Conservation (phyloP, 30 jellyfish, hydroid and myxozoan genomes). For the Clytia hemisphaerica region DNA sequence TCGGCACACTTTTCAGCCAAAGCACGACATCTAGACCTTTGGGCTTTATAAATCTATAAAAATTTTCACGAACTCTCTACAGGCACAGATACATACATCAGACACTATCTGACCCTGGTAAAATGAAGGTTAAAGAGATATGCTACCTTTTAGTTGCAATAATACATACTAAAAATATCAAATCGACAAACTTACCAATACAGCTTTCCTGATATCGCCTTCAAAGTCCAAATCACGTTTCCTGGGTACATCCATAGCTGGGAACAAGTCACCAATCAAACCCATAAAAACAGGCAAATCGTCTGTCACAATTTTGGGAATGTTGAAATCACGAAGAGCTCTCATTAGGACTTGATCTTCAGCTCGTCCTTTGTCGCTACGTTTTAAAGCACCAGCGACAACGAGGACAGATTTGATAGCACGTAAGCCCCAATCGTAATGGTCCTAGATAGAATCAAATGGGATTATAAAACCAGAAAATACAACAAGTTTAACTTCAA, state of each 20-base stretch:
- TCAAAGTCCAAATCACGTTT: slow-evolving; percentile 82
- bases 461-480: neutral
- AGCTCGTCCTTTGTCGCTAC: slow-evolving; percentile 83
- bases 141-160: too few relatives aligned
- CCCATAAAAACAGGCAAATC: slow-evolving; percentile 96
- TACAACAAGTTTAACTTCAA: neutral
- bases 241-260: slow-evolving; percentile 96
- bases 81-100: too few relatives aligned
- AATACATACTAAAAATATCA: too few relatives aligned
- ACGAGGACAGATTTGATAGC: slow-evolving; percentile 94
- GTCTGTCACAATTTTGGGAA: slow-evolving; percentile 94
- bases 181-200: slow-evolving; percentile 86
- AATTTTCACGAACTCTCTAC: too few relatives aligned
- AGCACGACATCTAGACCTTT: too few relatives aligned
- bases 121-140: too few relatives aligned
- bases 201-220: slow-evolving; percentile 76
- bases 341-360: slow-evolving; percentile 96
- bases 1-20: too few relatives aligned
- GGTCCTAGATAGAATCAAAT: slow-evolving; percentile 70
- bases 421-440: slow-evolving; percentile 97
- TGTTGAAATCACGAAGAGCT: slow-evolving; percentile 92
- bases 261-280: slow-evolving; percentile 84
- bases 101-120: too few relatives aligned
- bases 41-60: too few relatives aligned
- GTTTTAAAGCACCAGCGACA: slow-evolving; percentile 89